Conservation (phyloP, 2,113 vertebrate species). For the Lichenostomus cassidix region DNA sequence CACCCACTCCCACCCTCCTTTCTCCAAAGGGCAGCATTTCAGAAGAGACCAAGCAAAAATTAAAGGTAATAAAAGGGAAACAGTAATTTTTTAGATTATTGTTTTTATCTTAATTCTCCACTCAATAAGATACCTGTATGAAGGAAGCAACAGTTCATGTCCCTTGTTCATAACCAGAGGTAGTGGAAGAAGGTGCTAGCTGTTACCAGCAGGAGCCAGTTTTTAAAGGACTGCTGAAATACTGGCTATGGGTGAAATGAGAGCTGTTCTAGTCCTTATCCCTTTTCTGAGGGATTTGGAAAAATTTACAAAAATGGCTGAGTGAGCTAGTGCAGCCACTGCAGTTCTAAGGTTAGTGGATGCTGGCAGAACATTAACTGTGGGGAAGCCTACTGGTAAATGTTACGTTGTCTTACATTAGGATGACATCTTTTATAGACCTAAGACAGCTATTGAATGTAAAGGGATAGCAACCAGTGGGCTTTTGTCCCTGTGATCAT, state of each 20-base stretch:
- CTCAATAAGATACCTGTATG: neutral
- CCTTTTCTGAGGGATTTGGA: neutral
- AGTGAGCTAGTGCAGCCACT: neutral
- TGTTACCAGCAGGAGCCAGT: neutral
- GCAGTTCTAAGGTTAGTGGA: neutral
- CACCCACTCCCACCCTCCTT: constrained; percentile 95
- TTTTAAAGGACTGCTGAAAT: neutral
- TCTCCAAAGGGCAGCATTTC: constrained; percentile 98
- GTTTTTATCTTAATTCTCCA: neutral
- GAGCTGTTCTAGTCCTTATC: neutral
- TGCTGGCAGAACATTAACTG: neutral
- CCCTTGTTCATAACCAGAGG: neutral
- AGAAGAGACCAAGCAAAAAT: constrained; percentile 97
- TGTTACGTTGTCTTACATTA: neutral
- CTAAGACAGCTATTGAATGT: neutral
- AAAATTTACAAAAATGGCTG: neutral
- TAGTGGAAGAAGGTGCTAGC: neutral
- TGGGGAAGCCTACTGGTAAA: constrained; percentile 31
- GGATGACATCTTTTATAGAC: neutral
- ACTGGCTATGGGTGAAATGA: neutral
- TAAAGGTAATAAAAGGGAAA: constrained; percentile 84
- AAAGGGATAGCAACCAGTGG: constrained; percentile 32
- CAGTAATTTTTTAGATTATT: constrained; percentile 32
- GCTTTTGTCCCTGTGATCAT: constrained; percentile 39
- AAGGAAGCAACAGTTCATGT: neutral